phyloP scores from a whole-genome alignment of 2,888 invertebrate species.

The Auanema freiburgensis region DNA sequence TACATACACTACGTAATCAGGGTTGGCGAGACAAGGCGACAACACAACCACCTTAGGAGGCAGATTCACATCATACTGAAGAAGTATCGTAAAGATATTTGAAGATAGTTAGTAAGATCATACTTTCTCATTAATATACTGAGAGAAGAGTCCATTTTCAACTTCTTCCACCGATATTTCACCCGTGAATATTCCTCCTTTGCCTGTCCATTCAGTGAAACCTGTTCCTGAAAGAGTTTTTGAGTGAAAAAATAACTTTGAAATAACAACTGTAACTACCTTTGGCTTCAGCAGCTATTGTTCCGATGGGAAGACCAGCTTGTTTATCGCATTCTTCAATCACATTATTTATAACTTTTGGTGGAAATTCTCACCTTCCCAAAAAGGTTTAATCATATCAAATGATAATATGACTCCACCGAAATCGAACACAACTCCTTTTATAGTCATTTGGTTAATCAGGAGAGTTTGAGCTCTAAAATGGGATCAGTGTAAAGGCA shows the following conservation, averaged over 20 bases:
- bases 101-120: not conserved
- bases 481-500: no score
- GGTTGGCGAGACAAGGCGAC: conserved; percentile 5
- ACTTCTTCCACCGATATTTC: conserved; percentile 16
- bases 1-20: conserved; percentile 6
- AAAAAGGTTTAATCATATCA: conserved; percentile 22
- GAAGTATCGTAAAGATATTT: not conserved
- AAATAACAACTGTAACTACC: not conserved
- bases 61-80: conserved; percentile 10
- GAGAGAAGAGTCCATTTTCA: conserved; percentile 13
- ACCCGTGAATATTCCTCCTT: conserved; percentile 32
- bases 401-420: conserved; percentile 43
- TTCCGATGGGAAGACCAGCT: no score
- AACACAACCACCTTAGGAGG: conserved; percentile 8
- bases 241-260: not conserved
- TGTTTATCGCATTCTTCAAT: no score
- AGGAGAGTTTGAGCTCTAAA: no score
- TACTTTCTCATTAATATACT: conserved; percentile 14
- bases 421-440: conserved; percentile 43
- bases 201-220: conserved; percentile 35
- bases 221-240: conserved; percentile 19
- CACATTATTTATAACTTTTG: no score
- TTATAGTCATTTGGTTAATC: conserved; percentile 19
- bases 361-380: conserved; percentile 21
- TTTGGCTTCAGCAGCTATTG: no score